phyloP scores from a whole-genome alignment of 2,888 invertebrate genomes.

The Holacanthella duospinosa region DNA sequence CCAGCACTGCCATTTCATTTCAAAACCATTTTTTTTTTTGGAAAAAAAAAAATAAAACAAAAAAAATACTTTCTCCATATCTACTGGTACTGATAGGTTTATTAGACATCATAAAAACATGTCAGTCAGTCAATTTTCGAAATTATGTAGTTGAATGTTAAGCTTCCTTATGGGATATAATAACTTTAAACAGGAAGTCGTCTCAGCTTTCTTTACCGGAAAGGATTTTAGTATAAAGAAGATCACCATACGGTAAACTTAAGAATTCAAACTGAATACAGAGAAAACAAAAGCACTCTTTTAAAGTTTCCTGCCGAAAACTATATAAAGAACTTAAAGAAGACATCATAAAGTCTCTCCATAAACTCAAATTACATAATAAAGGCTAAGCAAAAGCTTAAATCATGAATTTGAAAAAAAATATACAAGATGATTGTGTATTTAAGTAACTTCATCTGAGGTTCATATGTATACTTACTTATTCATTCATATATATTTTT shows the following conservation, averaged over 20 bases:
- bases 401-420: neutral
- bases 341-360: no score
- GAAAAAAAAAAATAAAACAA: no score
- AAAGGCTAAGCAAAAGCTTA: neutral
- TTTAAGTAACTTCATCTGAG: no score
- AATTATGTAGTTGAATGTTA: neutral
- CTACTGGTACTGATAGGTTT: no score
- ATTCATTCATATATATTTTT: no score
- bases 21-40: conserved; percentile 1
- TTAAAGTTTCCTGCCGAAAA: no score
- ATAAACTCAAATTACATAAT: conserved; percentile 3
- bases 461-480: no score
- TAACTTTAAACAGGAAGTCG: conserved; percentile 1
- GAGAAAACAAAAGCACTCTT: neutral
- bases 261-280: neutral
- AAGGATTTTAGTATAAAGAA: neutral
- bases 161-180: neutral
- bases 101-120: neutral
- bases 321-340: neutral
- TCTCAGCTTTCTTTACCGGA: neutral
- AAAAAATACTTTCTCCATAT: no score
- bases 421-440: neutral
- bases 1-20: no score
- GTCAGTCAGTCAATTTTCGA: neutral
- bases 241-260: neutral